Conservation (phyloP, 2,797 vertebrate species). For the Lindbergichthys nudifrons region DNA sequence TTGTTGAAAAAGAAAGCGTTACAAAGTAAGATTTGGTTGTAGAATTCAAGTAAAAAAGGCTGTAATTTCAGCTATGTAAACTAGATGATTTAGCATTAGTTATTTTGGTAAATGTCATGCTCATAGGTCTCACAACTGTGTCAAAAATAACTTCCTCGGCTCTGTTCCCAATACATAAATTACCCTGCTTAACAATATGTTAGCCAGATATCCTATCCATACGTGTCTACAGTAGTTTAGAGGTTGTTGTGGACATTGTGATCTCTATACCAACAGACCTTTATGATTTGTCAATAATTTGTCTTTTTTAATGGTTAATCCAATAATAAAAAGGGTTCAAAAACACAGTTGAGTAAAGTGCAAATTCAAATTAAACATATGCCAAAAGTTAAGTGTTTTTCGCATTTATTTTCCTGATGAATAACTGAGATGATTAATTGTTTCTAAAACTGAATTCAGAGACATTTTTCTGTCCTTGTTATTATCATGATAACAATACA, state of each 20-base stretch:
- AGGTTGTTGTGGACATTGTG: background rate
- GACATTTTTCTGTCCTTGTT: background rate
- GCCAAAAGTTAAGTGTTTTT: background rate
- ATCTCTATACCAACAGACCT: background rate
- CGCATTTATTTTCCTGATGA: background rate
- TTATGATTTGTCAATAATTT: background rate
- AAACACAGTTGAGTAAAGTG: background rate
- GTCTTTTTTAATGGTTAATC: too few species aligned
- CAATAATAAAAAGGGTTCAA: background rate
- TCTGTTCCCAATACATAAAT: conserved; percentile 4
- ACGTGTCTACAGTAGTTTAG: too few species aligned
- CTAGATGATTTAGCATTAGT: background rate
- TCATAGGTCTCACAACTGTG: background rate
- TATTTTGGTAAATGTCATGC: background rate
- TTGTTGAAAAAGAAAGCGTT: background rate
- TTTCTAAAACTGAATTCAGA: background rate
- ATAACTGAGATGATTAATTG: background rate
- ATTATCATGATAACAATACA: background rate
- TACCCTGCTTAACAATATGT: background rate
- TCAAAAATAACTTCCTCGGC: background rate
- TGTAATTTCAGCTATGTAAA: background rate
- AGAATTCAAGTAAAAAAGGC: background rate
- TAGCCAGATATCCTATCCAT: background rate
- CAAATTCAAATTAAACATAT: background rate
- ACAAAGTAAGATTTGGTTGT: background rate